Evolutionary conservation across 2,797 vertebrate genomes (phyloP), one percentile per base, ranked within the genome.

Genomic region (Danio jaintianensis): DNA sequence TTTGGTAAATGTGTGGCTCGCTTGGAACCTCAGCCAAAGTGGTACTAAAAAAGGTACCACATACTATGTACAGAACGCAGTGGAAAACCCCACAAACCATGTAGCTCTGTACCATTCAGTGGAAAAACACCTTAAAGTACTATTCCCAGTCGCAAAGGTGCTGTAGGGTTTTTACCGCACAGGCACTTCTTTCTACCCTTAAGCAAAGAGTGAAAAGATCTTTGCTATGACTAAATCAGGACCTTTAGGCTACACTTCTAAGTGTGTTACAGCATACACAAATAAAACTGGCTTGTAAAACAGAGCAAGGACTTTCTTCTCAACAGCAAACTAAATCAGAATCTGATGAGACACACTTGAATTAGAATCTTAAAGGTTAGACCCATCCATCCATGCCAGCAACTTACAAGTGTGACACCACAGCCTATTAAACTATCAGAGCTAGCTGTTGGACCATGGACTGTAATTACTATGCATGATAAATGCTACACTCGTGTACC

Each of bases 311-410:
- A 75, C 42, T 77, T 59, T 52, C 61, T 75, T 80, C 70, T 58
- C 53, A 81, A 82, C 63, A 62, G 71, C 73, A 79, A 84, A 82
- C 80, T 75, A 47, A 76, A 81, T 72, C 55, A 20, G 53, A 75
- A 73, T 69, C 56, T 80, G 83, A 86, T 82, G 80, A 84, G 78
- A 81, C 78, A 52, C 81, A 80, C 75, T 69, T 77, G 83, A 86
- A 84, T 86, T 84, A 86, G 78, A 84, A 84, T 82, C 80, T 55
- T 83, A 86, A 84, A 86, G 80, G 85, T 84, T 86, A 86, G 66
- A 47, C 80, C 75, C 83, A 86, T 86, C 85, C 81, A 86, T 86
- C 83, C 85, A 86, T 75, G 83, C 78, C 85, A 83, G 43, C 47
- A 63, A 71, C 82, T 82, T 83, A 81, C 64, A 53, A 82, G 43